These are phyloP conservation scores for Hystrix brachyura DNA, from an alignment of 2,113 vertebrate species.

Conservation along the genomic window DNA sequence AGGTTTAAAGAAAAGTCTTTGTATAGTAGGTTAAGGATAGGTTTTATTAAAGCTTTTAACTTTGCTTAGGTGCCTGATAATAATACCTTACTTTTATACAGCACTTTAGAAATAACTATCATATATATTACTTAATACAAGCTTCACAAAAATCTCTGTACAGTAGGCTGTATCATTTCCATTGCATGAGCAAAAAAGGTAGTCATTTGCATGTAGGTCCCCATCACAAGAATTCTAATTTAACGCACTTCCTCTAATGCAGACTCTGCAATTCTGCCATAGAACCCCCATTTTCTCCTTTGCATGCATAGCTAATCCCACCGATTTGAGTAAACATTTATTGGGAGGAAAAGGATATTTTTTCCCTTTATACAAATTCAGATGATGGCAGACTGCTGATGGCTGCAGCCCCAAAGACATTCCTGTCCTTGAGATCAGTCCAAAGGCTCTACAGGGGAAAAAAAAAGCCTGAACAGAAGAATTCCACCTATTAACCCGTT, in stretches of 20 bases:
- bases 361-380: conserved; percentile 55
- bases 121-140: conserved; percentile 60
- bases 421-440: conserved; percentile 10
- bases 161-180: conserved; percentile 18
- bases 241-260: conserved; percentile 53
- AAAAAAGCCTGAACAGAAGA: conserved; percentile 31
- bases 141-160: conserved; percentile 3
- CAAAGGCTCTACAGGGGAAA: neutral
- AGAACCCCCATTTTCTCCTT: neutral
- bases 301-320: neutral
- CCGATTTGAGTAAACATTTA: conserved; percentile 41
- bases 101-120: conserved; percentile 74
- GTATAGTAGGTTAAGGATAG: conserved; percentile 62
- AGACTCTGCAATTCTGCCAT: neutral
- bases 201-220: conserved; percentile 45
- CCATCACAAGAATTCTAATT: conserved; percentile 61
- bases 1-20: conserved; percentile 65
- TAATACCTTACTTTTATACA: conserved; percentile 72
- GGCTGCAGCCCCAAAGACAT: neutral
- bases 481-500: conserved; percentile 47
- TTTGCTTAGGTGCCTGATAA: conserved; percentile 75
- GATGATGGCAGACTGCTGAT: neutral
- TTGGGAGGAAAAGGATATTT: neutral
- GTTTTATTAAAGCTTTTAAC: conserved; percentile 80
- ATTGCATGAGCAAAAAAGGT: conserved; percentile 56